A percentile compares a stretch with the other conserved stretches of the same genome.
These are phyloP conservation scores for Trachythela sp. DNA, from an alignment of 64 coral and sea anemone species.

Conservation along the genomic window DNA sequence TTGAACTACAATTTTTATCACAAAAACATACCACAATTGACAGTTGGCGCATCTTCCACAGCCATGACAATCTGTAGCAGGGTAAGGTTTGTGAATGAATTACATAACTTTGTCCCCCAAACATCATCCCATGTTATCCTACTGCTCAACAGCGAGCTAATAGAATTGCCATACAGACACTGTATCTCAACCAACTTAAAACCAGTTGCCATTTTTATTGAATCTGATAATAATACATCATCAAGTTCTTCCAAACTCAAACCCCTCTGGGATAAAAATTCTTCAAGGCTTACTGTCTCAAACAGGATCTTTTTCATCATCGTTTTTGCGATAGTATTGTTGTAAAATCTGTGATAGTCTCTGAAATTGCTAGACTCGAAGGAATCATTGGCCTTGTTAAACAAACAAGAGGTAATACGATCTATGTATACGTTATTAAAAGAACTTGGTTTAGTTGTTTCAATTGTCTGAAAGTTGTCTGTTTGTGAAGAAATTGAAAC, in stretches of 20 bases:
- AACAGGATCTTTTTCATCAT: not conserved
- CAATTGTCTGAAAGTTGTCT: not conserved
- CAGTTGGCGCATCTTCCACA: not conserved
- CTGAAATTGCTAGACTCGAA: not conserved
- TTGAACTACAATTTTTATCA: too few relatives aligned
- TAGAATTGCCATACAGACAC: not conserved
- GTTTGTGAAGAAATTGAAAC: not conserved
- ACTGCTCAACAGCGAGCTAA: not conserved
- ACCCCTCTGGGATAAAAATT: not conserved
- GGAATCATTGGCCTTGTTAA: not conserved
- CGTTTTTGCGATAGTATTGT: not conserved
- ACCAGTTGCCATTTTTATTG: not conserved
- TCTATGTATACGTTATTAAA: not conserved
- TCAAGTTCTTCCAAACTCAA: not conserved
- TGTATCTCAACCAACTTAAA: not conserved
- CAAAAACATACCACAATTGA: not conserved
- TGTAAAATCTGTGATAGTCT: not conserved
- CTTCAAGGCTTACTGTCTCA: not conserved
- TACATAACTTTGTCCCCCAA: not conserved
- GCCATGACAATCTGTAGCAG: not conserved
- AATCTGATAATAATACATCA: not conserved
- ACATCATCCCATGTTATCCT: not conserved
- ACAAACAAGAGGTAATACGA: not conserved
- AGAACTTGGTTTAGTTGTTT: not conserved
- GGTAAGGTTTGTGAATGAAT: conserved; percentile 2